Base-by-base conservation (phyloP, 2,888 invertebrate species). In the Phytoseiulus persimilis region DNA sequence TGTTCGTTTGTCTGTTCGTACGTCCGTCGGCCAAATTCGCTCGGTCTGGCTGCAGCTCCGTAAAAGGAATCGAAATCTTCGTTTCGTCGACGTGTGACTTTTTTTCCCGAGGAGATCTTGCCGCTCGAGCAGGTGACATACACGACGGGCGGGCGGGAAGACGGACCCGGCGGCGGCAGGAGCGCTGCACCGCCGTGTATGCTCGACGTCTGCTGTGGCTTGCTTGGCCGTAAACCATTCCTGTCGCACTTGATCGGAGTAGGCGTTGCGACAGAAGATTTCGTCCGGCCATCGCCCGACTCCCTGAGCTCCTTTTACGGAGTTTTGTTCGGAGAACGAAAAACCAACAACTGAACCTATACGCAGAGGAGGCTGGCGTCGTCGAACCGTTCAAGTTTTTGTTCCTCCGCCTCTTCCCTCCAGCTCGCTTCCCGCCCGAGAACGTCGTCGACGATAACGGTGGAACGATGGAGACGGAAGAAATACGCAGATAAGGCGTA, bases 271-370 rank as follows among this genome's bases (percentile, higher is more conserved):
- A 65, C 65, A 65, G 65, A 65, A 65, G 65, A 65, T 65, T 65
- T 65, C 65, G 65, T 65, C 65, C 18, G 65, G 65, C 65, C 28
- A 28, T 65, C 65, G 65, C 28, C 28, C 65, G 65, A 65, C 65
- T 65, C 65, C 65, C 65, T 65, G 65, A 65, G 65, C 65, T 65
- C 65, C 65, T 65, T 65, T 65, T 65, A 65, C 65, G 65, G 65
- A 65, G 28, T 28, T 65, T 28, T 65, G 28, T 65, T 65, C 65
- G 65, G 18, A 65, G 65, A 65, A 65, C 18, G 11, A 28, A 65
- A 65, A 65, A 65, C 18, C 14, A 65, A 65, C 65, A 65, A 65
- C 65, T 28, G 18, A 65, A 65, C 65, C 65, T 14, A 65, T 28
- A 65, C 65, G n/a, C n/a, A n/a, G n/a, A 28, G 65, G 65, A 18